Evolutionary conservation across 2,113 vertebrate genomes (phyloP), one percentile per base, ranked within the genome.

Genomic region (Chamaea fasciata): DNA sequence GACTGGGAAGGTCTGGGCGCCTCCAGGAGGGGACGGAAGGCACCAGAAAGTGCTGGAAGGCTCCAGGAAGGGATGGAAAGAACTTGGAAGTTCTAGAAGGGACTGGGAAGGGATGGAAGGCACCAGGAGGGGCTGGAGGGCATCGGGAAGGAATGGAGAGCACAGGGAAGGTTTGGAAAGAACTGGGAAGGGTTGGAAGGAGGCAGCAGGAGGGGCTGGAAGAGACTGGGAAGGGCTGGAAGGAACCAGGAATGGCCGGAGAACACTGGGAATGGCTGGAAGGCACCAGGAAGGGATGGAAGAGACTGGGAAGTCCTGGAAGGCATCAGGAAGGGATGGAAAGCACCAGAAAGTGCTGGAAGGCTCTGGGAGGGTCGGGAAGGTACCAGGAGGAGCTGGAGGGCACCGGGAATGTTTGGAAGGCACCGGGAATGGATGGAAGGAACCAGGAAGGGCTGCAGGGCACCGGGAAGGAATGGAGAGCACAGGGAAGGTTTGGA

Each of bases 121-220:
- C 5, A 41, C 26, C 12, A 1, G 26, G 52, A 53, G 11, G 27
- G 27, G 27, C 10, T 64, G 39, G 62, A 31, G 8, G 10, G 41
- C 5, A 41, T 18, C 1, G 8, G 60, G 60, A 63, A 5, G 27
- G 19, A 9, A 1, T 30, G 37, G 59, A 35, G 18, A 27, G 27
- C 4, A 19, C 35, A 1, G 8, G 60, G 60, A 63, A 4, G 13
- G 22, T 7, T 23, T 39, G 59, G 57, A 57, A 33, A 14, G 49
- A 4, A 24, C 46, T 0, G 4, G 13, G 6, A 2, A 13, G 4
- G n/a, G n/a, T n/a, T n/a, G n/a, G n/a, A n/a, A n/a, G n/a, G n/a
- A n/a, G n/a, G n/a, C n/a, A n/a, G n/a, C n/a, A n/a, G n/a, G n/a
- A n/a, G n/a, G n/a, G n/a, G n/a, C n/a, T n/a, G n/a, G n/a, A n/a